Evolutionary conservation across 2,888 invertebrate genomes (phyloP), one percentile per base, ranked within the genome.

Genomic region (Limulus polyphemus): DNA sequence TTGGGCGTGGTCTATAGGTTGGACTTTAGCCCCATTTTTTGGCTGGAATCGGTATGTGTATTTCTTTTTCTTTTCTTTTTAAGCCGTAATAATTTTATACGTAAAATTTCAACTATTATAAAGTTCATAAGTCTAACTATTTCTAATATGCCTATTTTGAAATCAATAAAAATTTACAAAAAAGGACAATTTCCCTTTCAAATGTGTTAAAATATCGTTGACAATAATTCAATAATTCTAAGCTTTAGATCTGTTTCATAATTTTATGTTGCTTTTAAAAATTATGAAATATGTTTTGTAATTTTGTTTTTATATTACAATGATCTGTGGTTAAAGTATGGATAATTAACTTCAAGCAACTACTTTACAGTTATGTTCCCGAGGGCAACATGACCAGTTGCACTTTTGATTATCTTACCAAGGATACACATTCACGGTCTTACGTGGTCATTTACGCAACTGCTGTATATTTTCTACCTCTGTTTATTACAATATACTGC

Each of bases 321-420:
- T 32, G 32, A 32, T 32, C 32, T 32, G 1, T 32, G 3, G 32
- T 32, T 32, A 32, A 32, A 32, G 0, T 32, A 32, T 32, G 32
- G 32, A 32, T 32, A 32, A 32, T 32, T 32, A 32, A 1, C 32
- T 32, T 2, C 7, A 32, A 32, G 7, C 32, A 32, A 32, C 32
- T 32, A 32, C 32, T 32, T 32, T 32, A 3, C 32, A 32, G 32
- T 75, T 92, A 92, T 75, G 89, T 92, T 57, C 91, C 92, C 9
- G 93, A 93, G 78, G 93, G 92, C 63, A 91, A 92, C 78, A 86
- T 91, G 84, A 90, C 91, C 54, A 88, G 90, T 47, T 93, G 93
- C 74, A 91, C 92, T 61, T 91, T 91, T 59, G 90, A 90, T 76
- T 90, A 89, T 75, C 79, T 90, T 70, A 82, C 77, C 76, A 84